Base-by-base conservation (phyloP, 2,888 invertebrate genomes). In the Hoplodrina blanda region DNA sequence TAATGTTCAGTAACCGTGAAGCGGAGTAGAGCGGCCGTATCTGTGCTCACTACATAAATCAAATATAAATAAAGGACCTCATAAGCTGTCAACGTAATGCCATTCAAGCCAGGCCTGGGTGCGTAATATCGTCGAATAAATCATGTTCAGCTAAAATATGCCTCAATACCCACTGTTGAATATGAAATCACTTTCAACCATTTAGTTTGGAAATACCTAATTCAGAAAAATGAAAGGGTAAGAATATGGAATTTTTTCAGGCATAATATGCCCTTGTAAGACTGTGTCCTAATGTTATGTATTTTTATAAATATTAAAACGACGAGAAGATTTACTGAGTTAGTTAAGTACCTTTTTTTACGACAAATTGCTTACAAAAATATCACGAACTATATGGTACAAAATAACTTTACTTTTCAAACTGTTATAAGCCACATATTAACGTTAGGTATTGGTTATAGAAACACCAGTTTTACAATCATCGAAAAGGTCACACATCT, bases 41-140 rank as follows among this genome's bases (percentile, higher is more conserved):
- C 93, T 93, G 87, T 91, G 89, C 90, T 90, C 92, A 93, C 92
- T 94, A 94, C 94, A 95, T 95, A 95, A 95, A 95, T 95, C 95
- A 95, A 89, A 91, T 89, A 90, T 92, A 95, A 93, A 95, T 94
- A 95, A 94, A 94, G 94, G 93, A 92, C 92, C 95, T 94, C 93
- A 94, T 94, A 95, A 94, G 92, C 92, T 95, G 94, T 94, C 95
- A 94, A 92, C 93, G 91, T 94, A 94, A 94, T 94, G 91, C 95
- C 91, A 95, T 95, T 94, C 92, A 94, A 92, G 91, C 91, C 91
- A 90, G 85, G 87, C 90, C 89, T 87, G 92, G 93, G 93, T 92
- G 91, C 94, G 95, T 94, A 94, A 94, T 95, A 95, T 94, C 92
- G 88, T 87, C 81, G 90, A 92, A 95, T 95, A 95, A 95, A 95